Evolutionary conservation across 2,888 invertebrate species (phyloP).

Genomic region (Zonitis immaculata): DNA sequence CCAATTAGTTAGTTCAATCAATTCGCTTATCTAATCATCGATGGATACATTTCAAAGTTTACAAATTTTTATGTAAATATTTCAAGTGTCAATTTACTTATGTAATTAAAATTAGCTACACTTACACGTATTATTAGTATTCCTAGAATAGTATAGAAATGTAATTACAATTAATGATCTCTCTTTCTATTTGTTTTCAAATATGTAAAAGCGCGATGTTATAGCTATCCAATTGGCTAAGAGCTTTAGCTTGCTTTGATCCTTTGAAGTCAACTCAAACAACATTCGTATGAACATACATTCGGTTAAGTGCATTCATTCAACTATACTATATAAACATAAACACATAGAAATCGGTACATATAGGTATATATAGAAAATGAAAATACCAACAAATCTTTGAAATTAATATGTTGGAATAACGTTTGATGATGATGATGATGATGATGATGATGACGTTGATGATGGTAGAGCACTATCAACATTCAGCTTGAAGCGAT

Average conservation of each 20-base stretch:
- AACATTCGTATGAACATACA: constrained; percentile 34
- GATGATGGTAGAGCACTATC: not conserved
- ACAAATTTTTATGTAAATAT: not conserved
- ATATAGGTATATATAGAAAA: not conserved
- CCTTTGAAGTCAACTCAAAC: constrained; percentile 38
- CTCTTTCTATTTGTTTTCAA: constrained; percentile 32
- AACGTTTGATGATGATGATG: not conserved
- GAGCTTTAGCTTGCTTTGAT: constrained; percentile 39
- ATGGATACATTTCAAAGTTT: not conserved
- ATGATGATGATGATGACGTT: no score
- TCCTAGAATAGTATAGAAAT: constrained; percentile 19
- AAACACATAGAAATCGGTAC: constrained; percentile 15
- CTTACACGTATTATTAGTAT: no score
- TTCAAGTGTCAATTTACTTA: not conserved
- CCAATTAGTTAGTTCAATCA: not conserved
- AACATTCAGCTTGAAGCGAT: not conserved
- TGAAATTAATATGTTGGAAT: constrained; percentile 14
- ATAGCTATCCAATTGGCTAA: constrained; percentile 41
- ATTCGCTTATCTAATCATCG: constrained; percentile 2
- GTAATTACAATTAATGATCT: constrained; percentile 37
- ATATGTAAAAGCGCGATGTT: constrained; percentile 22
- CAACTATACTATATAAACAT: constrained; percentile 27
- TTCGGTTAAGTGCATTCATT: constrained; percentile 41
- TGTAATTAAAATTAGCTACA: no score
- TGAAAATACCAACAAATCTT: constrained; percentile 14